Conservation (phyloP, 2,888 invertebrate species). For the Campoplex capitator region DNA sequence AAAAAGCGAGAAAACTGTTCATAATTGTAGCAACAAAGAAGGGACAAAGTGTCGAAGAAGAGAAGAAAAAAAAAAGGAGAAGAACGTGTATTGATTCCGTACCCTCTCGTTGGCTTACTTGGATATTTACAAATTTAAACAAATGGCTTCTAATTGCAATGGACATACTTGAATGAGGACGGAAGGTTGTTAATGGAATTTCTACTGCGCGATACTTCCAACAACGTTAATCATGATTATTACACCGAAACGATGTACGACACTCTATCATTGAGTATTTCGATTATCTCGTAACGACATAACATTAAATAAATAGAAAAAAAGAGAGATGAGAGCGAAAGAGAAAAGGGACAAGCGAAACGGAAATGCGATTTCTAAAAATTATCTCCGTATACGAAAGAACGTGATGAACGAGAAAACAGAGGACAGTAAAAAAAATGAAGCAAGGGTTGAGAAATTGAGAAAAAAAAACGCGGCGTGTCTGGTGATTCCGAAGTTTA, state of each 20-base stretch:
- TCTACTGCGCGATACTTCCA: slow-evolving; percentile 14
- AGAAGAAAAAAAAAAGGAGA: slow-evolving; percentile 71
- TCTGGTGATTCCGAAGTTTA: slow-evolving; percentile 31
- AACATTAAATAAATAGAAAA: neutral
- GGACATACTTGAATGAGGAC: slow-evolving; percentile 19
- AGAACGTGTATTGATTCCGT: slow-evolving; percentile 74
- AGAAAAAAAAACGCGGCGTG: slow-evolving; percentile 32
- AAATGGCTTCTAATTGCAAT: slow-evolving; percentile 65
- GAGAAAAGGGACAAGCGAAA: neutral
- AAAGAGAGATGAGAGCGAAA: slow-evolving; percentile 2
- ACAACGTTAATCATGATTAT: slow-evolving; percentile 36
- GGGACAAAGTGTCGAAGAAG: slow-evolving; percentile 72
- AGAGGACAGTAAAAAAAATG: slow-evolving; percentile 34
- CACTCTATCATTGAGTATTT: slow-evolving; percentile 40
- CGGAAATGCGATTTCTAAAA: slow-evolving; percentile 5
- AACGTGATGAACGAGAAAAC: slow-evolving; percentile 21
- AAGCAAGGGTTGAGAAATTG: neutral
- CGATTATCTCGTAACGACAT: slow-evolving; percentile 27
- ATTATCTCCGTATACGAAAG: slow-evolving; percentile 20
- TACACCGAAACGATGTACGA: slow-evolving; percentile 14
- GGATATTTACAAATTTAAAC: slow-evolving; percentile 49
- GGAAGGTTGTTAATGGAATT: slow-evolving; percentile 19
- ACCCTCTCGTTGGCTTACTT: slow-evolving; percentile 48
- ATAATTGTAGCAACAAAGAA: slow-evolving; percentile 66
- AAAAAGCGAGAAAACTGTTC: slow-evolving; percentile 64